Evolutionary conservation across 2,797 vertebrate species (phyloP).

Genomic region (Hippoglossus hippoglossus): DNA sequence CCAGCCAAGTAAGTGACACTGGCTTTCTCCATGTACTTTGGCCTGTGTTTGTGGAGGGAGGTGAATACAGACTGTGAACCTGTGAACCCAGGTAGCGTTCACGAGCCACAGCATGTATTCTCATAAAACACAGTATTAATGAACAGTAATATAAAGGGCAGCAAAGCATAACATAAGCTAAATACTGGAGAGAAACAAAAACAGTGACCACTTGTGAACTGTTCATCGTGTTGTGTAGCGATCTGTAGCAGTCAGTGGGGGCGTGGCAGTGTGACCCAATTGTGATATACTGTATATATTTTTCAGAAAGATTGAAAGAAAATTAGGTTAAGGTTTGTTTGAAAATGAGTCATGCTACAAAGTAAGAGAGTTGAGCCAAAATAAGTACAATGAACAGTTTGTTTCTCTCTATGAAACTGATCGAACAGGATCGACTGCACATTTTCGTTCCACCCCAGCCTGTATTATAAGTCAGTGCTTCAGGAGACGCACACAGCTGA

Average conservation of each 20-base stretch:
- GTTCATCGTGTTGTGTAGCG: too few relatives aligned
- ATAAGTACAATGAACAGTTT: background rate
- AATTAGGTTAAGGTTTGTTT: background rate
- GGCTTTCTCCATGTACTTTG: background rate
- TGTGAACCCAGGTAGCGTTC: background rate
- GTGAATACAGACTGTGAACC: background rate
- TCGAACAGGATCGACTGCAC: background rate
- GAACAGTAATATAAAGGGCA: conserved; percentile 18
- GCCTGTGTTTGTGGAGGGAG: background rate
- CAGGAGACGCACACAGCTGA: background rate
- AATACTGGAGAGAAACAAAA: background rate
- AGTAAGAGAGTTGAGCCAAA: background rate
- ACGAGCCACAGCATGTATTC: background rate
- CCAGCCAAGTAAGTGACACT: too few relatives aligned
- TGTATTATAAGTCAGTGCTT: background rate
- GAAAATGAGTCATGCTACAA: background rate
- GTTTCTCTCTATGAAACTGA: background rate
- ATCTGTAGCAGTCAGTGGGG: too few relatives aligned
- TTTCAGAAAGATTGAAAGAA: background rate
- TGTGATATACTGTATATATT: too few relatives aligned
- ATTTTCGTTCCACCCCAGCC: background rate
- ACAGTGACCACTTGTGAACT: too few relatives aligned
- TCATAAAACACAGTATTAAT: conserved; percentile 12
- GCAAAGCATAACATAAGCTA: background rate
- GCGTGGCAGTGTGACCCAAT: too few relatives aligned